Evolutionary conservation across 92 coral and sea anemone genomes (phyloP).

Genomic region (Epizoanthus scotinus): DNA sequence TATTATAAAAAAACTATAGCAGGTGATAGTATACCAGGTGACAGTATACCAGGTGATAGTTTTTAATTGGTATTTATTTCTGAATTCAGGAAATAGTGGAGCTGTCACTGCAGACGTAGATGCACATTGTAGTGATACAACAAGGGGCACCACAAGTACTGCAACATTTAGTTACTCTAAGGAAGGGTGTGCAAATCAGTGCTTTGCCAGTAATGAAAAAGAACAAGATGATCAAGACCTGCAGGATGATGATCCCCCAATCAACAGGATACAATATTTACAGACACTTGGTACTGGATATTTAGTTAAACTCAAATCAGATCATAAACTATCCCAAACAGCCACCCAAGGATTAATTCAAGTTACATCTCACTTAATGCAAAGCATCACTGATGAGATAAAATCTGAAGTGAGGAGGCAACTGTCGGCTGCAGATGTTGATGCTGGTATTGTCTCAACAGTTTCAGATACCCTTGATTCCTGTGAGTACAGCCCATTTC

Average conservation of each 20-base stretch:
- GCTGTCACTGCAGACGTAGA: neutral
- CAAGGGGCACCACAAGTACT: neutral
- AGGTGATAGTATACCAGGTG: no score
- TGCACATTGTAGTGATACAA: neutral
- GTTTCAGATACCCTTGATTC: neutral
- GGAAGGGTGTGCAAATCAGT: neutral
- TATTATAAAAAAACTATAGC: no score
- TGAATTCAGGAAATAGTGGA: neutral
- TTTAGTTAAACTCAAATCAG: constrained; percentile 3
- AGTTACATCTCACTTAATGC: neutral
- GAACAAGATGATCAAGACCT: neutral
- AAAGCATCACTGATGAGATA: neutral
- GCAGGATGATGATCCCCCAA: neutral
- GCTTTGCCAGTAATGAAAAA: neutral
- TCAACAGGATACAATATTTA: neutral
- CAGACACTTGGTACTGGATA: neutral
- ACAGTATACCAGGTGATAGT: no score
- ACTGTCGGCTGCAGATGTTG: neutral
- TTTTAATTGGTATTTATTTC: no score
- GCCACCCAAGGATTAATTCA: neutral
- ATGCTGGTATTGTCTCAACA: neutral
- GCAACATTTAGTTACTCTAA: neutral
- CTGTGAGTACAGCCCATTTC: neutral
- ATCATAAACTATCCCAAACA: constrained; percentile 2
- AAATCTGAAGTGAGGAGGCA: neutral